Evolutionary conservation across 2,888 invertebrate genomes (phyloP).

Genomic region (Plusia festucae): DNA sequence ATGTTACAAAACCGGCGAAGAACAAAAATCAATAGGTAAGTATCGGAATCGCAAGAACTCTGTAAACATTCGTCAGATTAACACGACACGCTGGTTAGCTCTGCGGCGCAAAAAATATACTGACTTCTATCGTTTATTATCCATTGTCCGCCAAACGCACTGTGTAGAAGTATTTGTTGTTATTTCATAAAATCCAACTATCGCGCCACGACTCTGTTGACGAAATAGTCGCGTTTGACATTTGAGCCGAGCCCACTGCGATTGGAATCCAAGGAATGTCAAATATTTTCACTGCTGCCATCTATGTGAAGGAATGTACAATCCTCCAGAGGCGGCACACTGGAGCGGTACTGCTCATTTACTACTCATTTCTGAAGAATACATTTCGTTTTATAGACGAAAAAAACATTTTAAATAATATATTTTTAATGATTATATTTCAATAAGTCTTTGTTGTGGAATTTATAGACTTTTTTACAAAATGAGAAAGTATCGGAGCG

Average conservation of each 20-base stretch:
- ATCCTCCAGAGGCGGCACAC: constrained; percentile 77
- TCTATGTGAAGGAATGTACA: constrained; percentile 88
- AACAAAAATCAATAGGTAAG: constrained; percentile 85
- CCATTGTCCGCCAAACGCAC: constrained; percentile 83
- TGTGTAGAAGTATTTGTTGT: constrained; percentile 82
- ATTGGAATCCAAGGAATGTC: constrained; percentile 91
- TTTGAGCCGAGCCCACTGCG: constrained; percentile 92
- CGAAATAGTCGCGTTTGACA: constrained; percentile 91
- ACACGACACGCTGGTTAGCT: constrained; percentile 75
- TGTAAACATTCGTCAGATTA: constrained; percentile 69
- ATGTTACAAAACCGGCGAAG: constrained; percentile 83
- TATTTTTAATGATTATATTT: constrained; percentile 39
- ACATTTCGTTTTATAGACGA: constrained; percentile 20
- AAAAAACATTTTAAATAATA: constrained; percentile 22
- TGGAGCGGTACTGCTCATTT: constrained; percentile 66
- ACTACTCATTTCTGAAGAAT: constrained; percentile 22
- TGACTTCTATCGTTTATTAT: constrained; percentile 79
- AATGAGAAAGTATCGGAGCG: constrained; percentile 70
- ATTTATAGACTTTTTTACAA: constrained; percentile 24
- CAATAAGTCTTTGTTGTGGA: constrained; percentile 18
- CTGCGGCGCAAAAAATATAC: constrained; percentile 76
- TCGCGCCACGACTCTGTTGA: constrained; percentile 89
- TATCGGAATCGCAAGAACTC: constrained; percentile 76
- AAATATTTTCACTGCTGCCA: constrained; percentile 92
- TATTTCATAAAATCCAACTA: constrained; percentile 88